phyloP scores from a whole-genome alignment of 2,113 vertebrate genomes.

The Dasyornis broadbenti region DNA sequence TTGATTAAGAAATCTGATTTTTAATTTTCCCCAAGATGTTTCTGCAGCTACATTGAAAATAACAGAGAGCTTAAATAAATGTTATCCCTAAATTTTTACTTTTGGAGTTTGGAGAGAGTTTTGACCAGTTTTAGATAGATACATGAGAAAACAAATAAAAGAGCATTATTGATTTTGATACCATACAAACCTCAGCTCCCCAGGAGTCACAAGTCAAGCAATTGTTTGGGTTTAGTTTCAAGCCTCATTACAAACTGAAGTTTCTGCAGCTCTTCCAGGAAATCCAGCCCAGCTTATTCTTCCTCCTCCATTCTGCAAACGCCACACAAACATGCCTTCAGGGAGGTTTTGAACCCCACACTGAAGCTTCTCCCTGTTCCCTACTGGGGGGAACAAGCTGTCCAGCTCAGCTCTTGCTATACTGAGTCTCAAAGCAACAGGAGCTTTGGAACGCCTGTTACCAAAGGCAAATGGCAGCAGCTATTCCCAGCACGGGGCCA shows the following conservation, averaged over 20 bases:
- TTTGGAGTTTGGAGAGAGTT: not conserved
- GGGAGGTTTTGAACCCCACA: not conserved
- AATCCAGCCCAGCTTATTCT: not conserved
- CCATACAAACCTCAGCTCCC: not conserved
- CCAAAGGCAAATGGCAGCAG: not conserved
- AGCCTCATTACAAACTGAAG: not conserved
- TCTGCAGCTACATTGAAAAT: not conserved
- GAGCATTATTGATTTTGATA: not conserved
- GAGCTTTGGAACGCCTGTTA: not conserved
- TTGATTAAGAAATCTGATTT: not conserved
- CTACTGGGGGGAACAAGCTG: not conserved
- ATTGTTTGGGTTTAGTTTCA: not conserved
- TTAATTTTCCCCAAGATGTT: not conserved
- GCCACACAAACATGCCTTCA: fast-evolving
- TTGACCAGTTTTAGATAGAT: not conserved
- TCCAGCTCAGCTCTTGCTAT: not conserved
- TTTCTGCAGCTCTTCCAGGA: not conserved
- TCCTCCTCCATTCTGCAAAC: not conserved
- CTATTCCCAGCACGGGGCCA: not conserved
- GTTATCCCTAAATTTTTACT: not conserved
- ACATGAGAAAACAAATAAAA: not conserved
- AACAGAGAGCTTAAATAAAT: not conserved
- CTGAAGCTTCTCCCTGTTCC: not conserved
- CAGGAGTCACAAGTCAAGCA: not conserved
- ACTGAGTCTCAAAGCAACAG: not conserved